A percentile compares a stretch with the other conserved stretches of the same genome.
These are phyloP conservation scores for Sepiola atlantica DNA, from an alignment of 2,888 invertebrate species.

Conservation along the genomic window DNA sequence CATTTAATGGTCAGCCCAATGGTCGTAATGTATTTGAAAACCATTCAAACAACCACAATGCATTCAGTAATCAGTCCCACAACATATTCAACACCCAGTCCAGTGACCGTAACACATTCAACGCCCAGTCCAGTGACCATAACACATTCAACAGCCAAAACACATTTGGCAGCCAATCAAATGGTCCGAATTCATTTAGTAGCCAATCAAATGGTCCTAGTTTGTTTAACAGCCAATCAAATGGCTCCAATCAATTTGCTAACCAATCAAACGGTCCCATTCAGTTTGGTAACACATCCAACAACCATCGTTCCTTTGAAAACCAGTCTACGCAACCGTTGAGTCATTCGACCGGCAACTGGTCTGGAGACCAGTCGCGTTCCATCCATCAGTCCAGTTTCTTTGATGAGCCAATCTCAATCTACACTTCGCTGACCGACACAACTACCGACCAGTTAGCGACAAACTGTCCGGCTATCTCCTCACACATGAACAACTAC, in stretches of 20 bases:
- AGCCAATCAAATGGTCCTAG: not conserved
- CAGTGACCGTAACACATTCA: slow-evolving; percentile 67
- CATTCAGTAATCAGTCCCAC: slow-evolving; percentile 43
- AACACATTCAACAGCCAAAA: slow-evolving; percentile 58
- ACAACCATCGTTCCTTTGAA: not conserved
- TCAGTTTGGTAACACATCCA: not conserved
- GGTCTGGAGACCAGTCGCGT: slow-evolving; percentile 39
- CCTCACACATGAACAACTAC: slow-evolving; percentile 70
- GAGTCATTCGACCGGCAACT: not conserved
- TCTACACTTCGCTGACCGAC: slow-evolving; percentile 67
- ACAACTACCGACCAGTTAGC: slow-evolving; percentile 69
- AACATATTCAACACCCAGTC: slow-evolving; percentile 53
- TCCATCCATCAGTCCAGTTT: not conserved
- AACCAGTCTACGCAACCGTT: slow-evolving; percentile 34
- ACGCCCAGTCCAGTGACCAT: slow-evolving; percentile 74
- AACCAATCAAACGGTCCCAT: not conserved
- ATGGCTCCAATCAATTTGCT: not conserved
- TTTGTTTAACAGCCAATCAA: not conserved
- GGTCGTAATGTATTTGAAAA: slow-evolving; percentile 48
- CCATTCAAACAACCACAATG: slow-evolving; percentile 51
- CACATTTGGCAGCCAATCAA: not conserved
- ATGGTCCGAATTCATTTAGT: not conserved
- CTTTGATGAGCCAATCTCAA: slow-evolving; percentile 54
- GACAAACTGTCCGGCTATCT: slow-evolving; percentile 68
- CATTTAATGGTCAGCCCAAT: not conserved